These are phyloP conservation scores for Petrocephalus microphthalmus DNA, from an alignment of 2,113 vertebrate genomes.

Conservation along the genomic window DNA sequence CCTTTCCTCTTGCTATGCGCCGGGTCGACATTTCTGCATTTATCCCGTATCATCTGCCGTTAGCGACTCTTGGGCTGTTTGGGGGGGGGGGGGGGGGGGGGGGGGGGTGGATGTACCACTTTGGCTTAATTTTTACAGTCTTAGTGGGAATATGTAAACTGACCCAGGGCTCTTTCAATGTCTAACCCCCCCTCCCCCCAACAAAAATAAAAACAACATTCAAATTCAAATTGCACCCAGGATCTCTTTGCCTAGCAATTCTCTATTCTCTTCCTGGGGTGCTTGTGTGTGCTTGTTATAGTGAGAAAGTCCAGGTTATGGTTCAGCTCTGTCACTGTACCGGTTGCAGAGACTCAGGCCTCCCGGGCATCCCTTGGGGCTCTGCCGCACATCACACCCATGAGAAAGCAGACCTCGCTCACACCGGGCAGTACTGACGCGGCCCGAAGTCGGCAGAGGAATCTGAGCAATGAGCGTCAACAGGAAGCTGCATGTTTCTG, in stretches of 20 bases:
- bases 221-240: constrained; percentile 43
- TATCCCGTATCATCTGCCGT: background rate
- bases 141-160: constrained; percentile 34
- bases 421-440: background rate
- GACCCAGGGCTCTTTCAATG: constrained; percentile 33
- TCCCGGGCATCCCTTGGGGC: background rate
- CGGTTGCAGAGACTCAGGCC: background rate
- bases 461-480: background rate
- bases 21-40: background rate
- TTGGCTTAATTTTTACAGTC: constrained; percentile 23
- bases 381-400: background rate
- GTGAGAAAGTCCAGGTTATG: constrained; percentile 9
- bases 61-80: background rate
- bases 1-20: background rate
- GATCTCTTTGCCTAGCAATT: constrained; percentile 41
- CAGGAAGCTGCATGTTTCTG: background rate
- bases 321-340: background rate
- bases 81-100: background rate
- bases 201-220: constrained; percentile 37
- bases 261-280: constrained; percentile 18
- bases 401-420: constrained; percentile 4
- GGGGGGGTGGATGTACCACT: background rate
- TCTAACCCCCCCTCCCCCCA: constrained; percentile 17
- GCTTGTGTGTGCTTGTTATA: background rate
- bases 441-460: background rate